Base-by-base conservation (phyloP, 2,113 vertebrate genomes). In the Ceyx melanurus region DNA sequence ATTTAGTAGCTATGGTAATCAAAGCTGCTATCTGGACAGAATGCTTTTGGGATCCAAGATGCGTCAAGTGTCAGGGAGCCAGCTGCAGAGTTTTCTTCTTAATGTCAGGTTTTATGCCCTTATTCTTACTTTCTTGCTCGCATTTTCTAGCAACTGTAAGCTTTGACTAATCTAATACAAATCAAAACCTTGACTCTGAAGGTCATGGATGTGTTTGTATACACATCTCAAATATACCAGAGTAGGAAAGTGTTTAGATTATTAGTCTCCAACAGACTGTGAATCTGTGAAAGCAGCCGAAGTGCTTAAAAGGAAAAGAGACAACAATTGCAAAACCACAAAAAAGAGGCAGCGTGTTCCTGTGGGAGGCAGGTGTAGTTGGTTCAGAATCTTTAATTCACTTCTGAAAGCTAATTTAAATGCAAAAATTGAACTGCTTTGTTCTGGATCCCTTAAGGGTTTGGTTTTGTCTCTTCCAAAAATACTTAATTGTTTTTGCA, bases 181-280 rank as follows among this genome's bases (percentile, higher is more conserved):
- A 57, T 61, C 64, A 46, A 15, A 88, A 10, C 78, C 37, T 82
- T 33, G 42, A 4, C 80, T 82, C 45, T 46, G 37, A 46, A 66
- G 22, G 25, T 68, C 13, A 17, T 0, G 2, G 21, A 4, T 35
- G 6, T 67, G 31, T 62, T 94, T 81, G 43, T 92, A 0, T 46
- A 11, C 9, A 14, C 4, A 2, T 9, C n/a, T 77, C 35, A 68
- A 16, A 43, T 56, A 7, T 26, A 31, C 31, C 33, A 0, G 2
- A 20, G 56, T 3, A 15, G 37, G 54, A 31, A 79, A 53, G 40
- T 29, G 14, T 29, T 82, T 28, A 20, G 13, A 51, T 68, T 80
- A 3, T 84, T 13, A 7, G 0, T 50, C 22, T 92, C 46, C 37
- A 72, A 1, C 4, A 64, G n/a, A 54, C 7, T 8, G 28, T 46